Conservation (phyloP, 2,888 invertebrate genomes). For the Drosophila hamatofila region DNA sequence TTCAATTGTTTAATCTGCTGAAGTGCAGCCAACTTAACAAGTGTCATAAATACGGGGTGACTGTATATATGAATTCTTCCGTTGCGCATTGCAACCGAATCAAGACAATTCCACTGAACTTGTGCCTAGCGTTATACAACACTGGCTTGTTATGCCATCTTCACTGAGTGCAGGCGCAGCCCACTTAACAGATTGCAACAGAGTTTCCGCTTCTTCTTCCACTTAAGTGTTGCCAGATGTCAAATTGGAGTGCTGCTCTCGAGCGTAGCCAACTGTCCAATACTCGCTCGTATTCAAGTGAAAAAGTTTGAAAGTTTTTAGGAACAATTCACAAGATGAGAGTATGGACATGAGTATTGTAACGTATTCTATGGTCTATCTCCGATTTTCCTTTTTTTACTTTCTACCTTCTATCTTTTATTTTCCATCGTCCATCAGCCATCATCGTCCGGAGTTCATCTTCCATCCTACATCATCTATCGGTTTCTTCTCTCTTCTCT, state of each 20-base stretch:
- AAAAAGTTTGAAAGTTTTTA: background rate
- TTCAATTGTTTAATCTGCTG: background rate
- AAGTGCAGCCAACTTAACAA: constrained; percentile 5
- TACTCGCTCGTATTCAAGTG: background rate
- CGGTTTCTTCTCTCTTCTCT: background rate
- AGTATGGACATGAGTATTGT: too few relatives aligned
- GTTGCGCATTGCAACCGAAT: background rate
- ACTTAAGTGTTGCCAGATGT: background rate
- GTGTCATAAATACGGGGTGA: background rate
- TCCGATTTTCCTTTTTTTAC: background rate
- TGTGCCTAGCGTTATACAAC: background rate
- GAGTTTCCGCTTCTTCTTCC: background rate
- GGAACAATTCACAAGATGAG: too few relatives aligned
- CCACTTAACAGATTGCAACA: background rate
- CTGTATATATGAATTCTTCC: background rate
- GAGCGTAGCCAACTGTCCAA: background rate
- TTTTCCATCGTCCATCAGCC: background rate
- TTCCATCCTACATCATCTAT: background rate
- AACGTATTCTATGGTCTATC: background rate
- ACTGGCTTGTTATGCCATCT: background rate
- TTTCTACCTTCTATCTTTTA: background rate
- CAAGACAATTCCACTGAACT: background rate
- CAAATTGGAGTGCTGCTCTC: background rate
- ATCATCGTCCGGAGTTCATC: background rate
- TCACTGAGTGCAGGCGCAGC: background rate